Conservation (phyloP, 2,113 vertebrate genomes). For the Catharus minimus region DNA sequence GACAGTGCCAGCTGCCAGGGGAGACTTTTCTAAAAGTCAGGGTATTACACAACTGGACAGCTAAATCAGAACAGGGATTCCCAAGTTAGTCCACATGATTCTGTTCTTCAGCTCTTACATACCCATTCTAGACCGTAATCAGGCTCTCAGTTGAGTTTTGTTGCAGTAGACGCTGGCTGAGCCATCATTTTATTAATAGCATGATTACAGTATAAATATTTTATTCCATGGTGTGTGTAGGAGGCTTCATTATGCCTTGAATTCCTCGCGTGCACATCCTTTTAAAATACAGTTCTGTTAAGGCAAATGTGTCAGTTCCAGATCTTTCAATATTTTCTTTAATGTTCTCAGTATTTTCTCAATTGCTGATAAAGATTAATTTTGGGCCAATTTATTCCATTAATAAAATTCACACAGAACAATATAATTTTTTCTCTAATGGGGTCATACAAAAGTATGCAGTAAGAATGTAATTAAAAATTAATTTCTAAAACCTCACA, state of each 20-base stretch:
- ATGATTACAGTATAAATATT: slow-evolving; percentile 51
- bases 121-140: not conserved
- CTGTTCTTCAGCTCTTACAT: not conserved
- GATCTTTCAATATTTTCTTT: slow-evolving; percentile 36
- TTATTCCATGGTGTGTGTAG: slow-evolving; percentile 16
- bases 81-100: not conserved
- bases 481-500: not conserved
- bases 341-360: slow-evolving; percentile 20
- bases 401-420: not conserved
- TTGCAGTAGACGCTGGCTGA: not conserved
- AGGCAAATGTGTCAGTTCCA: slow-evolving; percentile 34
- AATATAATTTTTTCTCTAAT: not conserved
- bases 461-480: slow-evolving; percentile 2
- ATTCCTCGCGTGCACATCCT: not conserved
- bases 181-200: slow-evolving; percentile 59
- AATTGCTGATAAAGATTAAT: slow-evolving; percentile 37
- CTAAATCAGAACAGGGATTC: not conserved
- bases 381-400: slow-evolving; percentile 31
- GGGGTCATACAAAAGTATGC: not conserved
- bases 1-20: not conserved
- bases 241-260: not conserved
- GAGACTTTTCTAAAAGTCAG: not conserved
- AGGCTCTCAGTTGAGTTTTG: not conserved
- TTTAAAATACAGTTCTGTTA: slow-evolving; percentile 13
- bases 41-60: not conserved